Evolutionary conservation across 2,888 invertebrate genomes (phyloP).

Genomic region (Lagria hirta): DNA sequence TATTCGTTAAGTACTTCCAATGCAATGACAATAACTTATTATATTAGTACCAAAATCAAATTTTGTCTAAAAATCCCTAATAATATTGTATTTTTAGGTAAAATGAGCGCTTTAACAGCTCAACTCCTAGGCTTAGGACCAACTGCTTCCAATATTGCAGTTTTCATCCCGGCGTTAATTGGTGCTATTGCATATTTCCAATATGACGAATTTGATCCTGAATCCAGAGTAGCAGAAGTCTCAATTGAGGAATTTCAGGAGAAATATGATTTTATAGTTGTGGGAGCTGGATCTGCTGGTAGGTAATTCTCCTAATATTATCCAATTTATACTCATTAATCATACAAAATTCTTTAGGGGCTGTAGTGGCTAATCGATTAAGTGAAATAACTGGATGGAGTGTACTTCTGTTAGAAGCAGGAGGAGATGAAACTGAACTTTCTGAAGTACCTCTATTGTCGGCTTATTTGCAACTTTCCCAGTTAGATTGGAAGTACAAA

Average conservation of each 20-base stretch:
- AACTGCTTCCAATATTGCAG: conserved; percentile 69
- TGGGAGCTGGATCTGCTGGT: conserved; percentile 88
- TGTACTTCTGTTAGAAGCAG: conserved; percentile 80
- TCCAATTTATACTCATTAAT: no score
- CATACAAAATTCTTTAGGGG: conserved; percentile 66
- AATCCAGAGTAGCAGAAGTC: conserved; percentile 74
- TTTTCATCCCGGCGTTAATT: conserved; percentile 82
- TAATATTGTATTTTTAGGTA: conserved; percentile 29
- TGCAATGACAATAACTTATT: conserved; percentile 4
- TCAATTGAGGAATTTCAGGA: conserved; percentile 64
- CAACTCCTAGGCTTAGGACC: conserved; percentile 70
- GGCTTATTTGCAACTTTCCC: conserved; percentile 81
- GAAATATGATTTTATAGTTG: conserved; percentile 81
- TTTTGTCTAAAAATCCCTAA: conserved; percentile 4
- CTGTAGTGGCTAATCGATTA: conserved; percentile 81
- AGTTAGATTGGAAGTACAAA: conserved; percentile 91
- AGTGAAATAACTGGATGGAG: conserved; percentile 80
- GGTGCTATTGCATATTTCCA: conserved; percentile 86
- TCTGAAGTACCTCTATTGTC: conserved; percentile 87
- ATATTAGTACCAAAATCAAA: conserved; percentile 4
- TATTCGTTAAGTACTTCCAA: neutral
- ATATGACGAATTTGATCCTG: conserved; percentile 81
- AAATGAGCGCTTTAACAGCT: conserved; percentile 69
- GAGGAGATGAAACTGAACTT: conserved; percentile 88
- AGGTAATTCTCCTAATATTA: conserved; percentile 36